A percentile compares a stretch with the other conserved stretches of the same genome.
Conservation (phyloP, 2,113 vertebrate genomes). For the Capricornis sumatraensis region DNA sequence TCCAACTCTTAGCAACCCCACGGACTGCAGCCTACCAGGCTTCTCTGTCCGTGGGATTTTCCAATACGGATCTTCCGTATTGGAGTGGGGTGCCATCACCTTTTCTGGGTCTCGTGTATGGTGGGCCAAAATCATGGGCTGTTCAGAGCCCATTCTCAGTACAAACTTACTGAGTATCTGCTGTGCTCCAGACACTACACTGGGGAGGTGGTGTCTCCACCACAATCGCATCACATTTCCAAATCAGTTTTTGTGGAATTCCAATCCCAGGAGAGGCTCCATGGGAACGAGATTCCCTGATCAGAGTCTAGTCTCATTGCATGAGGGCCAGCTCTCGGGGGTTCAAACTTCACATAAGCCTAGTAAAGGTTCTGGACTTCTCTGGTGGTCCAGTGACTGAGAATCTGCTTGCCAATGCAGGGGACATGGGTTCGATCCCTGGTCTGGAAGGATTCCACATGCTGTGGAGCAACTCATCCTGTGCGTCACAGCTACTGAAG, state of each 20-base stretch:
- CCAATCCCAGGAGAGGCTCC: background rate
- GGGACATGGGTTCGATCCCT: background rate
- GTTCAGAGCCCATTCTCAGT: too few relatives aligned
- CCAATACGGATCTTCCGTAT: too few relatives aligned
- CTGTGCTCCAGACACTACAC: background rate
- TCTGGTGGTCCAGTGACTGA: background rate
- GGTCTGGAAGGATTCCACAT: background rate
- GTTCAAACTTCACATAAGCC: background rate
- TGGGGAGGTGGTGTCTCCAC: background rate
- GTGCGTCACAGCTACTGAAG: background rate
- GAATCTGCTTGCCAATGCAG: background rate
- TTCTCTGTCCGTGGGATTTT: too few relatives aligned
- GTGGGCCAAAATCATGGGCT: background rate
- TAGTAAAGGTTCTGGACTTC: background rate
- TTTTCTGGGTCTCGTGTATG: background rate
- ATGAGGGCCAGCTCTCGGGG: background rate
- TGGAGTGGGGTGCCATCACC: too few relatives aligned
- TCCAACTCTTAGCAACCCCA: too few relatives aligned
- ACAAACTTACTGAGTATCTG: background rate
- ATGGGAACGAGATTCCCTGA: background rate
- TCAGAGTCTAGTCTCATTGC: background rate
- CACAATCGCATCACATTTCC: background rate
- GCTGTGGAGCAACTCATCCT: background rate
- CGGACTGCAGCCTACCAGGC: too few relatives aligned
- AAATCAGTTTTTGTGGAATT: background rate